A percentile compares a stretch with the other conserved stretches of the same genome.
phyloP scores from a whole-genome alignment of 1,140 invertebrate genomes.

The Trichomalopsis sarcophagae region DNA sequence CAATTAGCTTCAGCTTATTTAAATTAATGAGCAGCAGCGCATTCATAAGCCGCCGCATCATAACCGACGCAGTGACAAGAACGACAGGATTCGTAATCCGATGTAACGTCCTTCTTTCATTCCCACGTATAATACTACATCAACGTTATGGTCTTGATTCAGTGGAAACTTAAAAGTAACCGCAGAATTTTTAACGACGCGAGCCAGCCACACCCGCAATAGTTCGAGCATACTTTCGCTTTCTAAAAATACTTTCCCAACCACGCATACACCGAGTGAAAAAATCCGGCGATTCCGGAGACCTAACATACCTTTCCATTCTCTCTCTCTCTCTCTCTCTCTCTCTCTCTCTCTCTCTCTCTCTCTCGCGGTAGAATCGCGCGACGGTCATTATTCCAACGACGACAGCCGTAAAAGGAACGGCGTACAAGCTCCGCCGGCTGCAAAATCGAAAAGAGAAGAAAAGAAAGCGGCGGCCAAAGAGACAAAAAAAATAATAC shows the following conservation, averaged over 20 bases:
- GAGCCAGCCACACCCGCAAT: too few relatives aligned
- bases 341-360: background rate
- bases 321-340: background rate
- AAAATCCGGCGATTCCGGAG: background rate
- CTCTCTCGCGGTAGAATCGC: background rate
- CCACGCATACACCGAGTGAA: background rate
- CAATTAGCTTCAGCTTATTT: too few relatives aligned
- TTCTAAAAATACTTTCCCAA: background rate
- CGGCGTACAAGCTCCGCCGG: background rate
- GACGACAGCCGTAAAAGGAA: background rate
- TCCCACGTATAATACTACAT: too few relatives aligned
- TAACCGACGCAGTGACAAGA: too few relatives aligned
- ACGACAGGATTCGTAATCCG: too few relatives aligned
- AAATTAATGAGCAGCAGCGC: too few relatives aligned
- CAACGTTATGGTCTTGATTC: too few relatives aligned
- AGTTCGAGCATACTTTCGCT: too few relatives aligned
- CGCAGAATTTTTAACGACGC: too few relatives aligned
- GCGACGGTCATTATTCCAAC: background rate
- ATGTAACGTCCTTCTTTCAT: too few relatives aligned
- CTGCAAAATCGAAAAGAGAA: constrained; percentile 6
- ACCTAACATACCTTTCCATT: background rate
- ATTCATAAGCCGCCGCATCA: too few relatives aligned
- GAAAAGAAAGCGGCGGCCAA: constrained; percentile 12
- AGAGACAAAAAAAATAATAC: constrained; percentile 49
- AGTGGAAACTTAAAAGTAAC: too few relatives aligned